Evolutionary conservation across 2,113 vertebrate genomes (phyloP).

Genomic region (Caretta caretta): DNA sequence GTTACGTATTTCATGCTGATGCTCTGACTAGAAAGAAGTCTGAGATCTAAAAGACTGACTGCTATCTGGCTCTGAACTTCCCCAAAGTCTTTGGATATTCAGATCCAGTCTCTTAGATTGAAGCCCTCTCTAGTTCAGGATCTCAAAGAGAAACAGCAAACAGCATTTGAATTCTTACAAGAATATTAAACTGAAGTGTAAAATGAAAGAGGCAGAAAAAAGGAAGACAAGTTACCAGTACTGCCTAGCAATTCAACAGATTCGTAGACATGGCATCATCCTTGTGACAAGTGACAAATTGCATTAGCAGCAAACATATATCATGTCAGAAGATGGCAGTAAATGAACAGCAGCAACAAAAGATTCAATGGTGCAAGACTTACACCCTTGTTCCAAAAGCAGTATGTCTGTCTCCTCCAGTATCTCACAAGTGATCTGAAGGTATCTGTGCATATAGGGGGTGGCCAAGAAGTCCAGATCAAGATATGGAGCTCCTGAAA

Average conservation of each 20-base stretch:
- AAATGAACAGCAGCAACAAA: not conserved
- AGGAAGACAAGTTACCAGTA: not conserved
- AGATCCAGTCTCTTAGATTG: not conserved
- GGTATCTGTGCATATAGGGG: not conserved
- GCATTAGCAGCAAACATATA: not conserved
- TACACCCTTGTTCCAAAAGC: not conserved
- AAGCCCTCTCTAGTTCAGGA: not conserved
- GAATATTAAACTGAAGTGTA: not conserved
- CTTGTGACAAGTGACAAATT: not conserved
- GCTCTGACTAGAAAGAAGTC: not conserved
- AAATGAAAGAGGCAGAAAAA: not conserved
- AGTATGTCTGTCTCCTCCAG: not conserved
- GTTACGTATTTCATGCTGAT: not conserved
- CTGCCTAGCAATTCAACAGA: not conserved
- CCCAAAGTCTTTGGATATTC: not conserved
- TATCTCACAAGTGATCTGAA: not conserved
- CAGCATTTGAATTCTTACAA: not conserved
- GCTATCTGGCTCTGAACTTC: not conserved
- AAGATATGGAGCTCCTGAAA: not conserved
- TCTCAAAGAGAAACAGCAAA: not conserved
- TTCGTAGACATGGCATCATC: not conserved
- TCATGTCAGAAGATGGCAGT: constrained; percentile 25
- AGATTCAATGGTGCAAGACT: not conserved
- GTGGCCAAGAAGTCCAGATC: not conserved
- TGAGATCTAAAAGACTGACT: not conserved